Conservation (phyloP, 2,888 invertebrate genomes). For the Meteorus colon region DNA sequence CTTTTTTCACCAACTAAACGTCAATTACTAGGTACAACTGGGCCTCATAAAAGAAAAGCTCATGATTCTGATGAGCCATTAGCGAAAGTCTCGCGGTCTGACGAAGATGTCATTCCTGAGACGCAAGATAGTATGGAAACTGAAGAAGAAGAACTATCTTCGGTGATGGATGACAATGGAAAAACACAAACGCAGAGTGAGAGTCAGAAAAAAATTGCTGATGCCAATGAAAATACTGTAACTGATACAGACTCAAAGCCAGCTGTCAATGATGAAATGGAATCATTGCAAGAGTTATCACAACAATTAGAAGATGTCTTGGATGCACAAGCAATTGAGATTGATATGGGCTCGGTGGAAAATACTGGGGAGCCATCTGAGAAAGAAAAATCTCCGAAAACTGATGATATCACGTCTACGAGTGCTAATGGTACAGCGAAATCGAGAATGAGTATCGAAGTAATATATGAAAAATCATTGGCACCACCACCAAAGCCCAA, state of each 20-base stretch:
- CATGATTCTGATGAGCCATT: conserved; percentile 33
- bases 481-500: conserved; percentile 51
- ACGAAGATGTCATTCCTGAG: conserved; percentile 34
- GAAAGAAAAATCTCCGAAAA: background rate
- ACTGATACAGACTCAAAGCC: background rate
- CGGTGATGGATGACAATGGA: conserved; percentile 8
- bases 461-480: conserved; percentile 62
- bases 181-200: background rate
- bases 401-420: background rate
- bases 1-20: conserved; percentile 42
- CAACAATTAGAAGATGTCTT: conserved; percentile 6
- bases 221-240: conserved; percentile 14
- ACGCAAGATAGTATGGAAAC: conserved; percentile 6
- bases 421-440: conserved; percentile 45
- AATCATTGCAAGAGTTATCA: conserved; percentile 1
- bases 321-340: background rate
- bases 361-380: conserved; percentile 17
- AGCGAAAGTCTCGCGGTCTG: conserved; percentile 46
- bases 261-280: background rate
- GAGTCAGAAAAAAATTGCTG: background rate
- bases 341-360: conserved; percentile 15
- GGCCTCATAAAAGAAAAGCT: conserved; percentile 48
- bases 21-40: conserved; percentile 29
- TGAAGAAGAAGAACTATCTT: background rate
- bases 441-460: conserved; percentile 64